phyloP scores from a whole-genome alignment of 2,888 invertebrate species.

The Epistrophella euchroma region DNA sequence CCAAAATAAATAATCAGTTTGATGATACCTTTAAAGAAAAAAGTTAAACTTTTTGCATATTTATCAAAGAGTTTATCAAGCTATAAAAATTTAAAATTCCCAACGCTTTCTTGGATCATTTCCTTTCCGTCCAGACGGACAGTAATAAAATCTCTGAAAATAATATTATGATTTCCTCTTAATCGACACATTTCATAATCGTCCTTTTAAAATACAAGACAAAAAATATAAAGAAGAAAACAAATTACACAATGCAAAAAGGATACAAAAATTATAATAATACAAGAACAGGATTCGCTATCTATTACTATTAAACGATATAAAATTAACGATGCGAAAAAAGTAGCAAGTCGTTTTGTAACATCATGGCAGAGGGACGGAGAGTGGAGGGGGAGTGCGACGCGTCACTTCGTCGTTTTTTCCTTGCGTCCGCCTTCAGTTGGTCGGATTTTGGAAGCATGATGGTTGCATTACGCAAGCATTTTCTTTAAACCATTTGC shows the following conservation, averaged over 20 bases:
- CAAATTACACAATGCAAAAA: not conserved
- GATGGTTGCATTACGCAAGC: slow-evolving; percentile 68
- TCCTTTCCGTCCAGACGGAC: not conserved
- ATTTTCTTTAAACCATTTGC: slow-evolving; percentile 73
- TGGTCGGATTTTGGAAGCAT: slow-evolving; percentile 11
- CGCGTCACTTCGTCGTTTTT: not conserved
- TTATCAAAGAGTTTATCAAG: not conserved
- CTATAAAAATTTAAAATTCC: not conserved
- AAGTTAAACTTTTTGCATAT: not conserved
- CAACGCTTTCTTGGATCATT: not conserved
- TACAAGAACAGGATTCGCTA: slow-evolving; percentile 43
- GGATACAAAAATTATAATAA: slow-evolving; percentile 18
- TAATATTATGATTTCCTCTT: slow-evolving; percentile 18
- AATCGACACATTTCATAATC: slow-evolving; percentile 59
- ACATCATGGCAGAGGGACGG: not conserved
- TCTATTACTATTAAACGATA: slow-evolving; percentile 69
- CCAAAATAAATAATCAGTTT: too few species aligned
- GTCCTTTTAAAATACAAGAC: slow-evolving; percentile 1
- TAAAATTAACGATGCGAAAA: slow-evolving; percentile 70
- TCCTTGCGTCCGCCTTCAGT: not conserved
- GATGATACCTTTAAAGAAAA: too few species aligned
- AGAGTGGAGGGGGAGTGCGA: not conserved
- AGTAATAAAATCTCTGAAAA: not conserved
- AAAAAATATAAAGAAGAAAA: slow-evolving; percentile 14
- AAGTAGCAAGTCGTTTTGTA: slow-evolving; percentile 33